Base-by-base conservation (phyloP, 2,888 invertebrate species). In the Alsophila aescularia region DNA sequence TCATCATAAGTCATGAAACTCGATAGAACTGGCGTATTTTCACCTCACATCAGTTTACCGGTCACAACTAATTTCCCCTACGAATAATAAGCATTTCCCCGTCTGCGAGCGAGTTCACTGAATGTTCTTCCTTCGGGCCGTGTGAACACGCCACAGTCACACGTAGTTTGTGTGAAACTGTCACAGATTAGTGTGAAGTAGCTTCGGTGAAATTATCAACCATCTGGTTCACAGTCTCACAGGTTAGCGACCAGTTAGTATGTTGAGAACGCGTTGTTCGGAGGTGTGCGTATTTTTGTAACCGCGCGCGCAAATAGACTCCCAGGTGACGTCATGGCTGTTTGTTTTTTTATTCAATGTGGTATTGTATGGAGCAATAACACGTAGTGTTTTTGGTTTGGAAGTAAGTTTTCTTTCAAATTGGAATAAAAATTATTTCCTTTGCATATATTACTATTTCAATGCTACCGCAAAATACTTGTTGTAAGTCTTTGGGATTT, bases 221-320 rank as follows among this genome's bases (percentile, higher is more conserved):
- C 2, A 49, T 34, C 16, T 15, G 7, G 13, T 24, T 6, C 12
- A 0, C 29, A 27, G 2, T 14, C 4, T 1, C 31, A 43, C 32
- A 43, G 43, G 6, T 43, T 43, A 34, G 7, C 18, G 44, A 44
- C 67, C 61, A 72, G 77, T 82, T 27, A 34, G 29, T 27, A 13
- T 8, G 35, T 16, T 36, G 24, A 31, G 18, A 24, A 39, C 32
- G 32, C 10, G 10, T 29, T 16, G 1, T 24, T 24, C 24, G 4
- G 6, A 31, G 13, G 14, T 40, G 27, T 29, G 60, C 55, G 60
- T 63, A 83, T 83, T 83, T 83, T 73, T 72, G 75, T 77, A 72
- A 45, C 58, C 60, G 55, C 64, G 60, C 77, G 66, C 70, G 79
- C 1, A 24, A 83, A 83, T 85, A 83, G 79, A 66, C 14, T 47